Percentiles rank a stretch among this genome's conserved stretches.
Conservation (phyloP, 2,797 vertebrate genomes). For the Tachyglossus aculeatus region DNA sequence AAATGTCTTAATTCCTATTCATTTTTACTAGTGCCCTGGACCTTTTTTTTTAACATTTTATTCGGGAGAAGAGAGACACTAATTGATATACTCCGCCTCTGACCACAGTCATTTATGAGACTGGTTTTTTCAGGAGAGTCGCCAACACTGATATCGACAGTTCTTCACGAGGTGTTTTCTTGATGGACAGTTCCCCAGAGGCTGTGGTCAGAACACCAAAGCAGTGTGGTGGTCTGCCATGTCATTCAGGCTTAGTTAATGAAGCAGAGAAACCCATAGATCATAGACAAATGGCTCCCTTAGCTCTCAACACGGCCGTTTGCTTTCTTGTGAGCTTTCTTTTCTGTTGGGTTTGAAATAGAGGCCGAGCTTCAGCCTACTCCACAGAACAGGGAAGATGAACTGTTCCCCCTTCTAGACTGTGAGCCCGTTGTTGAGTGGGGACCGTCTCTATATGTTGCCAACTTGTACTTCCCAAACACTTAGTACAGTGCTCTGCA, state of each 20-base stretch:
- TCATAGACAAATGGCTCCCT: accelerated
- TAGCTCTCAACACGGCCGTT: background rate
- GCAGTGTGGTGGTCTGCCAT: background rate
- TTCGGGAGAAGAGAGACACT: background rate
- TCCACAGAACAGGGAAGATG: background rate
- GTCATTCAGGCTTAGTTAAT: background rate
- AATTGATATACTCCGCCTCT: background rate
- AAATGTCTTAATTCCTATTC: conserved; percentile 26
- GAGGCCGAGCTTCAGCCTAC: background rate
- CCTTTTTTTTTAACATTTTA: background rate
- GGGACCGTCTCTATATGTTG: too few species aligned
- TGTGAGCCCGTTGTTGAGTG: too few species aligned
- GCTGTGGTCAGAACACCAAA: background rate
- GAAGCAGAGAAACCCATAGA: background rate
- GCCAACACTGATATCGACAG: background rate
- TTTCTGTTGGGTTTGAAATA: conserved; percentile 11
- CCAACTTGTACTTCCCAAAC: too few species aligned
- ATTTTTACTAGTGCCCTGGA: conserved; percentile 25
- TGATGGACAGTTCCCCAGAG: background rate
- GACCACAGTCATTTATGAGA: background rate
- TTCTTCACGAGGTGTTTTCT: background rate
- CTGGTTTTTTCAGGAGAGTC: conserved; percentile 5
- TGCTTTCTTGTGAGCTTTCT: background rate
- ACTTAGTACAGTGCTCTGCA: too few species aligned
- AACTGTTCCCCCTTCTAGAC: too few species aligned